Percentiles rank a stretch among this genome's conserved stretches.
Evolutionary conservation across 2,797 vertebrate species (phyloP).

Genomic region (Poliocrania exsul): DNA sequence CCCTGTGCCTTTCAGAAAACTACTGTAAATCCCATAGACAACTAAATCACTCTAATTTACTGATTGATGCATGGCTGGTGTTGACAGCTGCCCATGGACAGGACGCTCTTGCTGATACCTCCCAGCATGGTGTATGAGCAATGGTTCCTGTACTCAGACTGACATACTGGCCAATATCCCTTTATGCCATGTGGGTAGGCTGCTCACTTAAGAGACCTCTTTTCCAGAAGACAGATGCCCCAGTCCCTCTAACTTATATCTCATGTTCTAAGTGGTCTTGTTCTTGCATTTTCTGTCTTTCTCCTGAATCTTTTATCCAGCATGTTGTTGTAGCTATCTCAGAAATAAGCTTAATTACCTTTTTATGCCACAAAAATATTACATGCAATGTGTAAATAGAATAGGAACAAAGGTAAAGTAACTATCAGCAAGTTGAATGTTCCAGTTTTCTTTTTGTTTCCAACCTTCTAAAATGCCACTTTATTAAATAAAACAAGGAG

Average conservation of each 20-base stretch:
- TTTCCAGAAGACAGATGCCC: neutral
- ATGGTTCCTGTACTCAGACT: neutral
- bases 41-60: neutral
- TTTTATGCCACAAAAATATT: neutral
- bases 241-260: neutral
- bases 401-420: neutral
- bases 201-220: neutral
- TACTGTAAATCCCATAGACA: neutral
- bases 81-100: neutral
- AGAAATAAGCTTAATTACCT: neutral
- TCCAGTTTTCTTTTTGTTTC: neutral
- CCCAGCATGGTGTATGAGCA: rapidly evolving
- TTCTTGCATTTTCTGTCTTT: neutral
- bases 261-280: neutral
- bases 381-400: neutral
- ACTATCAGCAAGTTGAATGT: neutral
- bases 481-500: neutral
- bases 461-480: neutral
- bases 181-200: neutral
- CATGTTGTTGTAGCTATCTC: neutral
- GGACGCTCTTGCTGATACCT: neutral
- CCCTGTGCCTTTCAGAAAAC: neutral
- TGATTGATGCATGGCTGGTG: neutral
- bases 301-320: neutral
- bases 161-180: rapidly evolving